Conservation (phyloP, 2,113 vertebrate species). For the Microcebus murinus region DNA sequence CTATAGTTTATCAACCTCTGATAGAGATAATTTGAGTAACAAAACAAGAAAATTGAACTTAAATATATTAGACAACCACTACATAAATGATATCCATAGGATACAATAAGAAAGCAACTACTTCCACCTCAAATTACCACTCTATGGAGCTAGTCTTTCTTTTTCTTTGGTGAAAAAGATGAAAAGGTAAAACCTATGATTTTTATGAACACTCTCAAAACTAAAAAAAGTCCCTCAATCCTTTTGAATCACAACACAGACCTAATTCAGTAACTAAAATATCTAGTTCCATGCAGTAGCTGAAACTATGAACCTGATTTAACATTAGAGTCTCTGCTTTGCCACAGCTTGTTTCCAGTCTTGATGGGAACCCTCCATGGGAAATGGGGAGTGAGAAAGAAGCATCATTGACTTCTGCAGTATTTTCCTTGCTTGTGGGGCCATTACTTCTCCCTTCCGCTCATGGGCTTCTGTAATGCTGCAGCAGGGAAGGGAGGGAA, state of each 20-base stretch:
- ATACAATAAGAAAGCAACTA: background rate
- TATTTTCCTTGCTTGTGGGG: background rate
- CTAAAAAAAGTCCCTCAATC: background rate
- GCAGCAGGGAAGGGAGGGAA: background rate
- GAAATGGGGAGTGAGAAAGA: background rate
- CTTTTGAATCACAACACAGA: background rate
- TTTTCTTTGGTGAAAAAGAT: too few relatives aligned
- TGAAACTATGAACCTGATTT: background rate
- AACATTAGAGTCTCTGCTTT: background rate
- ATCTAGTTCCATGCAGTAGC: background rate
- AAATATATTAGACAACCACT: background rate
- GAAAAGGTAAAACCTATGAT: background rate
- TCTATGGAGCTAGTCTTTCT: background rate
- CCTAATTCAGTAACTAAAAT: background rate
- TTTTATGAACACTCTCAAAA: background rate
- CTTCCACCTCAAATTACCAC: background rate
- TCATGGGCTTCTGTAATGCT: background rate
- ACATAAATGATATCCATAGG: background rate
- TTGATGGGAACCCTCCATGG: background rate
- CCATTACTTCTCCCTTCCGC: background rate
- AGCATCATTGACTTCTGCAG: background rate
- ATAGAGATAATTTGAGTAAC: background rate
- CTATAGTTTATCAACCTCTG: background rate
- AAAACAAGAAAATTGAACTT: background rate
- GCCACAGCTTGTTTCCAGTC: background rate